A percentile compares a stretch with the other conserved stretches of the same genome.
phyloP scores from a whole-genome alignment of 2,113 vertebrate genomes.

The Perognathus longimembris region DNA sequence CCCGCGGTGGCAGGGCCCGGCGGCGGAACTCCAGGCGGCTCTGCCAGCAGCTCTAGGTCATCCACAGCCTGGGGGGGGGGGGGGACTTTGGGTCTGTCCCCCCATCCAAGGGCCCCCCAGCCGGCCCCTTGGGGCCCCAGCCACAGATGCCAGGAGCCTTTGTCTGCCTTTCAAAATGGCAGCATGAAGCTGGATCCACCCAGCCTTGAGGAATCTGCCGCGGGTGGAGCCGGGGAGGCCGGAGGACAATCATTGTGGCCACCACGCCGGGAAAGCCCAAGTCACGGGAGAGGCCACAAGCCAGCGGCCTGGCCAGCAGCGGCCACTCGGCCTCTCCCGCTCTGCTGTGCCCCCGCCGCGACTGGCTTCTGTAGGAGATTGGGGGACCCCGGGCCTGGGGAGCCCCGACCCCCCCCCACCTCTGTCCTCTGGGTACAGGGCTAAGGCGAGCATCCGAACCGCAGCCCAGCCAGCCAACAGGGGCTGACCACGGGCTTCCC shows the following conservation, averaged over 20 bases:
- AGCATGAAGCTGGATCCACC: rapidly evolving
- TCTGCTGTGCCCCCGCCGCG: background rate
- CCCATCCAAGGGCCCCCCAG: background rate
- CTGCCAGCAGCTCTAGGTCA: background rate
- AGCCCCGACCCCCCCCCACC: background rate
- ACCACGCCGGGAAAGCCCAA: background rate
- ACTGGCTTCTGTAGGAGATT: no score
- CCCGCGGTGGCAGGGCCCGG: background rate
- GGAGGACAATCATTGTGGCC: background rate
- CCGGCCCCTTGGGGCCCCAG: background rate
- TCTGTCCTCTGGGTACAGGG: no score
- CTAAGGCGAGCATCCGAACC: background rate
- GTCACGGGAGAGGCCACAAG: rapidly evolving
- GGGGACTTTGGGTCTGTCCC: rapidly evolving
- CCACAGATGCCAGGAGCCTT: no score
- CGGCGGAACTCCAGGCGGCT: no score
- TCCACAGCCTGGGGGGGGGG: rapidly evolving
- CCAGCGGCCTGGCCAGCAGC: rapidly evolving
- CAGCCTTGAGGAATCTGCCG: background rate
- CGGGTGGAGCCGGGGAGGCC: no score
- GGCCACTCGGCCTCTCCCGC: rapidly evolving
- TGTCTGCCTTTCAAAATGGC: no score
- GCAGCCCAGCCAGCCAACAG: background rate
- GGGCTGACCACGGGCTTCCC: rapidly evolving
- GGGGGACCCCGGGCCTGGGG: background rate